Evolutionary conservation across 2,113 vertebrate species (phyloP).

Genomic region (Centropus unirufus): DNA sequence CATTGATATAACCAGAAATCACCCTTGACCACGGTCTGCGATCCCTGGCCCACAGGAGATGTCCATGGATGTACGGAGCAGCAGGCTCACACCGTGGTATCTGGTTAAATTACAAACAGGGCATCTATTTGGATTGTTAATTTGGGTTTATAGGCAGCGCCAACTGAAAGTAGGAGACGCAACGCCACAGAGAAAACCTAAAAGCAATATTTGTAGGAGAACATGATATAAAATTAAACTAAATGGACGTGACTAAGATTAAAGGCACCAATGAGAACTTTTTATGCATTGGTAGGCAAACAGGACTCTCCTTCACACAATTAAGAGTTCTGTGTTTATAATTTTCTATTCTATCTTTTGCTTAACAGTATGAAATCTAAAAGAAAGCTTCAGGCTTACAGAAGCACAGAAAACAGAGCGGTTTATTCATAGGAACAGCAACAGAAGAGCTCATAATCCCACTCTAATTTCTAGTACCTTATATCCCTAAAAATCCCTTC

Average conservation of each 20-base stretch:
- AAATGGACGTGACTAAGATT: background rate
- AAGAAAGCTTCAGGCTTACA: background rate
- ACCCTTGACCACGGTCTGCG: rapidly evolving
- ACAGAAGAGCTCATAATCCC: background rate
- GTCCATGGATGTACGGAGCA: background rate
- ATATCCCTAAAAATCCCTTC: background rate
- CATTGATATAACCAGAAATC: rapidly evolving
- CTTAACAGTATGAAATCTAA: background rate
- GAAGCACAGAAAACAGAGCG: background rate
- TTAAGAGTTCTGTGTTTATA: background rate
- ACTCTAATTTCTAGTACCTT: background rate
- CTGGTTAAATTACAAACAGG: background rate
- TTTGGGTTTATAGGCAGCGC: rapidly evolving
- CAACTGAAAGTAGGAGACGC: no score
- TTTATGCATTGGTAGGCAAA: background rate
- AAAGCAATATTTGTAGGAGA: background rate
- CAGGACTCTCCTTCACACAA: background rate
- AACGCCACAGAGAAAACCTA: background rate
- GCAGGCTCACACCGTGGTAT: rapidly evolving
- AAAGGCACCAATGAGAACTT: background rate
- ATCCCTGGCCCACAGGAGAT: background rate
- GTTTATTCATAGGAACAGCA: background rate
- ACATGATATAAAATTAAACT: background rate
- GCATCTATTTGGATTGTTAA: no score
- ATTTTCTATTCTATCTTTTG: background rate